phyloP scores from a whole-genome alignment of 2,888 invertebrate genomes.

The Cabera pusaria region DNA sequence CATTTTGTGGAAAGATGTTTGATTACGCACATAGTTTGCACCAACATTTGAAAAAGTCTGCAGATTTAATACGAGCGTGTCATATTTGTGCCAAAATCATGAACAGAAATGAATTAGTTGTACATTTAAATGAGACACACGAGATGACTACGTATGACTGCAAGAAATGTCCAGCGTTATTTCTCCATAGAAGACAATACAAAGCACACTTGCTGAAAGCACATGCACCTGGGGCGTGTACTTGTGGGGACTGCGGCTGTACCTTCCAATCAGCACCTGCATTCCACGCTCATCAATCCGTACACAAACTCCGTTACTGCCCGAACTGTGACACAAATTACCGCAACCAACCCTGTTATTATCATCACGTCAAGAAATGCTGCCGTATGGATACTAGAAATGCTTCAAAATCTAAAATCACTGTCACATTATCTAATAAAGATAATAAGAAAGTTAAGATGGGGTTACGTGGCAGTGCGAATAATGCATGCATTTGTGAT shows the following conservation, averaged over 20 bases:
- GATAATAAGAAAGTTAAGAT: constrained; percentile 50
- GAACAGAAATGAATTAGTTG: constrained; percentile 50
- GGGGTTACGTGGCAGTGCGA: constrained; percentile 56
- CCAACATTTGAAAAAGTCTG: constrained; percentile 62
- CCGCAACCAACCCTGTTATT: constrained; percentile 62
- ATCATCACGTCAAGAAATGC: constrained; percentile 60
- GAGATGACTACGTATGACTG: constrained; percentile 47
- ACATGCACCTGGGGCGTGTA: constrained; percentile 49
- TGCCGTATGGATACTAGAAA: constrained; percentile 51
- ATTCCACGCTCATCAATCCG: constrained; percentile 54
- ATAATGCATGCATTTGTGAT: constrained; percentile 62
- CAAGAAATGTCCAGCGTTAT: constrained; percentile 60
- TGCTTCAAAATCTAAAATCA: constrained; percentile 46
- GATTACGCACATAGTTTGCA: constrained; percentile 49
- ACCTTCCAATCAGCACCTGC: constrained; percentile 53
- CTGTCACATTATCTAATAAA: constrained; percentile 49
- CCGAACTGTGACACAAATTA: constrained; percentile 61
- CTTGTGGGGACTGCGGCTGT: constrained; percentile 66
- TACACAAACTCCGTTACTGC: constrained; percentile 56
- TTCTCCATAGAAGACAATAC: constrained; percentile 40
- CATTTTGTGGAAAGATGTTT: constrained; percentile 58
- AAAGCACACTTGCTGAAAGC: constrained; percentile 45
- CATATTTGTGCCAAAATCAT: constrained; percentile 61
- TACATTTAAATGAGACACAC: constrained; percentile 51
- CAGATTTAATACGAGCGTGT: constrained; percentile 59